phyloP scores from a whole-genome alignment of 2,888 invertebrate genomes.

The Drosophila leonis region DNA sequence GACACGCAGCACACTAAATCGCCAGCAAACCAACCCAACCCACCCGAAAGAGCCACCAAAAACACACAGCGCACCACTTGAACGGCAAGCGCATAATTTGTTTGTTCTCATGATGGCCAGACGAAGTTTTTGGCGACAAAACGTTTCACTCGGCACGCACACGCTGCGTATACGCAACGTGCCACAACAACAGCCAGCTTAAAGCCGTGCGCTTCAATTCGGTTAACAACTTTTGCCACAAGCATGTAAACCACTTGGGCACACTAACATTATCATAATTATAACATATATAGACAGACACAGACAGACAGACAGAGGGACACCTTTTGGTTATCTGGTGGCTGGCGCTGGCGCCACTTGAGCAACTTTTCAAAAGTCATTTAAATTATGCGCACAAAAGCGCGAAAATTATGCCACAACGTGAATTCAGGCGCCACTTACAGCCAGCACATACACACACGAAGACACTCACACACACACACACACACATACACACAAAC shows the following conservation, averaged over 20 bases:
- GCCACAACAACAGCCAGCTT: constrained; percentile 14
- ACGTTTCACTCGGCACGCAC: constrained; percentile 45
- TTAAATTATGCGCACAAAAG: constrained; percentile 80
- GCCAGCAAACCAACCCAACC: constrained; percentile 6
- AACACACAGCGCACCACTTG: constrained; percentile 28
- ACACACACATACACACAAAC: neutral
- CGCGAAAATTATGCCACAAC: constrained; percentile 77
- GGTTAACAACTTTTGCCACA: constrained; percentile 54
- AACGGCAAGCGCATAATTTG: constrained; percentile 53
- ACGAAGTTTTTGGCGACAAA: constrained; percentile 53
- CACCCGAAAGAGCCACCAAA: neutral
- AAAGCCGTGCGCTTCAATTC: constrained; percentile 43
- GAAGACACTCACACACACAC: constrained; percentile 10
- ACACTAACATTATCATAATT: constrained; percentile 79
- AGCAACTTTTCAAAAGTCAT: constrained; percentile 80
- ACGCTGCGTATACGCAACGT: constrained; percentile 62
- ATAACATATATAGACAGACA: constrained; percentile 52
- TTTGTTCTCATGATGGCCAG: constrained; percentile 53
- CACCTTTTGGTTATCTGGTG: constrained; percentile 63
- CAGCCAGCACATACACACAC: constrained; percentile 53
- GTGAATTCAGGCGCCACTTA: constrained; percentile 75
- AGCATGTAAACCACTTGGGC: constrained; percentile 71
- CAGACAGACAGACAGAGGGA: constrained; percentile 19
- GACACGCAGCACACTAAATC: constrained; percentile 63
- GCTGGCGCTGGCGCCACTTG: constrained; percentile 61